A percentile compares a stretch with the other conserved stretches of the same genome.
Conservation (phyloP, 1,140 invertebrate species). For the Araneus ventricosus region DNA sequence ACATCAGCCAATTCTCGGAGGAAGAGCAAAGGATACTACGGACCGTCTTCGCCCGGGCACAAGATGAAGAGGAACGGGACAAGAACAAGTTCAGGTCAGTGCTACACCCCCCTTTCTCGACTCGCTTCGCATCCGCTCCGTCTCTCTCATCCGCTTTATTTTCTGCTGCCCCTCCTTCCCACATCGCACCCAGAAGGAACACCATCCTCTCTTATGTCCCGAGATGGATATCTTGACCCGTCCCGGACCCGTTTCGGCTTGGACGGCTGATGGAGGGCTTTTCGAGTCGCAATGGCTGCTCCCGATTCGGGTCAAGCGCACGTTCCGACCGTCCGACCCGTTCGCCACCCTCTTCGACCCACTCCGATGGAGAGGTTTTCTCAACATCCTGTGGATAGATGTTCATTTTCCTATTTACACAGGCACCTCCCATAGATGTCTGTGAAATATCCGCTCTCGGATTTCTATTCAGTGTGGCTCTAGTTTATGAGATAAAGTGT, state of each 20-base stretch:
- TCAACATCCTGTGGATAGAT: neutral
- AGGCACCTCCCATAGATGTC: too few relatives aligned
- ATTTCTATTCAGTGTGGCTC: too few relatives aligned
- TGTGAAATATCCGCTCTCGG: too few relatives aligned
- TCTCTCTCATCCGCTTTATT: neutral
- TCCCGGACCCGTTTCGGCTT: neutral
- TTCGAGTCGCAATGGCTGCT: constrained; percentile 45
- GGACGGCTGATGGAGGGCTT: neutral
- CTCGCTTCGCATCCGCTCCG: neutral
- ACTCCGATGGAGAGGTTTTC: neutral
- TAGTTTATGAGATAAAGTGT: neutral
- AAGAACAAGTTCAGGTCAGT: constrained; percentile 95
- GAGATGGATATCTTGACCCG: too few relatives aligned
- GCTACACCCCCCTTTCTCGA: neutral
- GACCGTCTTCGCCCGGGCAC: constrained; percentile 96
- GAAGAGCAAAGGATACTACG: constrained; percentile 99
- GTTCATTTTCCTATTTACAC: too few relatives aligned
- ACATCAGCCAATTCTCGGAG: constrained; percentile 97
- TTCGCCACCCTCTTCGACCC: constrained; percentile 1
- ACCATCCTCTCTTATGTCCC: neutral
- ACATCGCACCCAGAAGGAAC: neutral
- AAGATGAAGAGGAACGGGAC: constrained; percentile 97
- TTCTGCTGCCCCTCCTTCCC: neutral
- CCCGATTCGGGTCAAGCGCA: constrained; percentile 60
- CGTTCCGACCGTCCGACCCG: neutral